A percentile compares a stretch with the other conserved stretches of the same genome.
Conservation (phyloP, 2,888 invertebrate species). For the Agelastica alni region DNA sequence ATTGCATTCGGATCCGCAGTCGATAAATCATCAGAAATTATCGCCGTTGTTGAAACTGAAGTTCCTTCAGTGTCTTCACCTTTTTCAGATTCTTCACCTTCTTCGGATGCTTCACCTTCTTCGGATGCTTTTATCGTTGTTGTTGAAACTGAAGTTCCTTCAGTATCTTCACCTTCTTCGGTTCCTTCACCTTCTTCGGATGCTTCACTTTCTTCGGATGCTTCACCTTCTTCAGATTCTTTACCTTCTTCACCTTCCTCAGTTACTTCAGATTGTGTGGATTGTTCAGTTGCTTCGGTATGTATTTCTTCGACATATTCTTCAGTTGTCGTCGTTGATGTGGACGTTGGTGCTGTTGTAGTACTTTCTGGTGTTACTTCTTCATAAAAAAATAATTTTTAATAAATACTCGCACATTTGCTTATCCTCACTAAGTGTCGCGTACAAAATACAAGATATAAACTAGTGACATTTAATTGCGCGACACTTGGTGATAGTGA, state of each 20-base stretch:
- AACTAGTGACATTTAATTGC: too few species aligned
- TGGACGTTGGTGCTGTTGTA: not conserved
- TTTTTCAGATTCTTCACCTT: too few species aligned
- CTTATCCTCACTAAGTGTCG: too few species aligned
- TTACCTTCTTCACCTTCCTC: not conserved
- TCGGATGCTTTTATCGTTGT: too few species aligned
- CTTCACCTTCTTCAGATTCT: not conserved
- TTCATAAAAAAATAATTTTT: too few species aligned
- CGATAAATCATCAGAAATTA: not conserved
- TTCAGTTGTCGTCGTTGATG: not conserved
- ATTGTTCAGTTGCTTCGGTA: not conserved
- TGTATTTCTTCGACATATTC: not conserved
- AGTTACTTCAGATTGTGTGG: not conserved
- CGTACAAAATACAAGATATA: too few species aligned
- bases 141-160: not conserved
- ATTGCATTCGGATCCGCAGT: conserved; percentile 27
- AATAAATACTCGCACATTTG: too few species aligned
- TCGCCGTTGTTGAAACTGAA: too few species aligned
- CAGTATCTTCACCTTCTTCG: not conserved
- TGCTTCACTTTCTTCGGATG: not conserved
- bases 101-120: not conserved
- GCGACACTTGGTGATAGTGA: too few species aligned
- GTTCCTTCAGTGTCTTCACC: not conserved
- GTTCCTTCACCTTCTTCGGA: conserved; percentile 2
- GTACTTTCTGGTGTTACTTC: too few species aligned